phyloP scores from a whole-genome alignment of 2,888 invertebrate genomes.

The Taphrorychus bicolor region DNA sequence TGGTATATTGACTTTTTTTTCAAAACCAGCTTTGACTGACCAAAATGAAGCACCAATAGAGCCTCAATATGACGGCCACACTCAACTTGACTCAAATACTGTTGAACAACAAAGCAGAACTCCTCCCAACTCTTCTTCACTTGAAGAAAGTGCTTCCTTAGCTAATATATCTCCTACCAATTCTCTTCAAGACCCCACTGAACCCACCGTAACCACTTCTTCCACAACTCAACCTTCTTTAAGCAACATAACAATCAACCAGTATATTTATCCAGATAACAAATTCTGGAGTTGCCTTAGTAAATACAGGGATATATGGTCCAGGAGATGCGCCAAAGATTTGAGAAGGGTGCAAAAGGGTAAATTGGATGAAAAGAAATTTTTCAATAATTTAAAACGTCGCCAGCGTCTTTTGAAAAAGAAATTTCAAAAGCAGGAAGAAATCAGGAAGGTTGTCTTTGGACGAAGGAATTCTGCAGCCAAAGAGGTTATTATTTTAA shows the following conservation, averaged over 20 bases:
- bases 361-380: conserved; percentile 11
- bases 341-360: conserved; percentile 17
- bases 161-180: not conserved
- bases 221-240: too few species aligned
- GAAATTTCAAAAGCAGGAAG: not conserved
- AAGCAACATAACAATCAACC: conserved; percentile 43
- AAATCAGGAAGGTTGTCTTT: conserved; percentile 6
- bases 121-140: not conserved
- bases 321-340: conserved; percentile 15
- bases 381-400: conserved; percentile 18
- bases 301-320: conserved; percentile 8
- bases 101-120: too few species aligned
- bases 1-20: too few species aligned
- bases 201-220: not conserved
- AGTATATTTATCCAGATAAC: conserved; percentile 37
- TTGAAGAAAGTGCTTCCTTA: too few species aligned
- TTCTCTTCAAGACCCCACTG: not conserved
- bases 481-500: conserved; percentile 30
- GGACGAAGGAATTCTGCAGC: not conserved
- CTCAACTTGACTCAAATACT: not conserved
- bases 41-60: not conserved
- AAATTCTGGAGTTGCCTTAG: conserved; percentile 22
- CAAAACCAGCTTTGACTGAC: too few species aligned
- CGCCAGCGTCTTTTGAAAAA: conserved; percentile 5
- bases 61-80: not conserved